Percentiles rank a stretch among this genome's conserved stretches.
Conservation (phyloP, 1,140 invertebrate genomes). For the Leucophenga varia region DNA sequence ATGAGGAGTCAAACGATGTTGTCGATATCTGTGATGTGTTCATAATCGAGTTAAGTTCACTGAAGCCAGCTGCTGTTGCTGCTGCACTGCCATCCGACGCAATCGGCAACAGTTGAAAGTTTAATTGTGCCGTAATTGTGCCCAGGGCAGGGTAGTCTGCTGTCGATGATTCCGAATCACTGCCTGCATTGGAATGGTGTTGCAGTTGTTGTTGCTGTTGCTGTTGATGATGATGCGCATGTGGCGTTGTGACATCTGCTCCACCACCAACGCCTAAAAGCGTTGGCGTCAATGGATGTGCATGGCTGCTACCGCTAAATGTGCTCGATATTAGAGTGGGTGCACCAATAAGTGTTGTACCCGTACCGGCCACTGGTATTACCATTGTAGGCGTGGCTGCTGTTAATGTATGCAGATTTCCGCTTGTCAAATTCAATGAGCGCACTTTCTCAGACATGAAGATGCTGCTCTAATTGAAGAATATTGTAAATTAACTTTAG, state of each 20-base stretch:
- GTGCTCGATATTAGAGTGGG: constrained; percentile 20
- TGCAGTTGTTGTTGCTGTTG: background rate
- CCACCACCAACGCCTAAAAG: background rate
- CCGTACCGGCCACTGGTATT: background rate
- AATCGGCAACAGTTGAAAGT: constrained; percentile 43
- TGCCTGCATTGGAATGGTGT: constrained; percentile 1
- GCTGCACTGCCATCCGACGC: constrained; percentile 25
- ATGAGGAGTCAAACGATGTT: constrained; percentile 47
- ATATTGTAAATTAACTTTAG: too few relatives aligned
- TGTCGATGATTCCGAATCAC: constrained; percentile 14
- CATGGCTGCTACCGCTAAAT: background rate
- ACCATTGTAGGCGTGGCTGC: background rate
- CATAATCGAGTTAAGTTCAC: constrained; percentile 51
- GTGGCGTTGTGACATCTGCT: background rate
- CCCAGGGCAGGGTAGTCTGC: constrained; percentile 23
- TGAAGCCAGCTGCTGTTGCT: constrained; percentile 9
- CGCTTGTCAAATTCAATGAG: constrained; percentile 10
- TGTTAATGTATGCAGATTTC: constrained; percentile 6
- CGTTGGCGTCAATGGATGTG: constrained; percentile 2
- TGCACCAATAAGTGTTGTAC: constrained; percentile 13
- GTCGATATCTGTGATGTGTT: constrained; percentile 55
- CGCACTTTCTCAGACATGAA: constrained; percentile 18
- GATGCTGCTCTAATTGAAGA: background rate
- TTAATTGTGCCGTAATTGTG: constrained; percentile 40
- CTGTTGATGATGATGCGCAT: background rate